These are phyloP conservation scores for Saguinus midas DNA, from an alignment of 2,113 vertebrate genomes.

Conservation along the genomic window DNA sequence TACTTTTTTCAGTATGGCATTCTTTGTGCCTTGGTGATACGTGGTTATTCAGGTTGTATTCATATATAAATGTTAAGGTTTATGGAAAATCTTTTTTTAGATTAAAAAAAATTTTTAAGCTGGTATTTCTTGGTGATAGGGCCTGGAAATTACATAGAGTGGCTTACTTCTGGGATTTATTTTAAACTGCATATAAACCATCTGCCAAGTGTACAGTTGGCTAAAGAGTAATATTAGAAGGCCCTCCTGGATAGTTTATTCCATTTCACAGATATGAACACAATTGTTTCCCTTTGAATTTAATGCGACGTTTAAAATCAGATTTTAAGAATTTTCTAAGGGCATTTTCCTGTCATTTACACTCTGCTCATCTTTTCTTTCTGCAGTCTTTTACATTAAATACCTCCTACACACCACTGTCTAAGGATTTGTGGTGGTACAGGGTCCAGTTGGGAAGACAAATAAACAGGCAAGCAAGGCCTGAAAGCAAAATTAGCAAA, in stretches of 20 bases:
- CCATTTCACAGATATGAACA: not conserved
- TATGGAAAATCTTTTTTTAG: not conserved
- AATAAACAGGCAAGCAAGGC: not conserved
- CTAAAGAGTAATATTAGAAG: not conserved
- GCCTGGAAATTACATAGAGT: not conserved
- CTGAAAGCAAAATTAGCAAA: not conserved
- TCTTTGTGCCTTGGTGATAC: not conserved
- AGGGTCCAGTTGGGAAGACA: not conserved
- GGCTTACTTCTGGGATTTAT: not conserved
- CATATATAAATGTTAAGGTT: not conserved
- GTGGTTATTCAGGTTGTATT: not conserved
- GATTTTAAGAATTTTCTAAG: not conserved
- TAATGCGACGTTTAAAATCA: not conserved
- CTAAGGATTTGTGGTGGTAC: not conserved
- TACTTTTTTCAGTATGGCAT: not conserved
- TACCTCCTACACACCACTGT: not conserved
- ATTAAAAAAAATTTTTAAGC: not conserved
- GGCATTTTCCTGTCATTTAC: not conserved
- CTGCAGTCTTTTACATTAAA: not conserved
- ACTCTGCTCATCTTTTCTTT: not conserved
- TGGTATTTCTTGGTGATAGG: slow-evolving; percentile 12
- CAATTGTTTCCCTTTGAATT: not conserved
- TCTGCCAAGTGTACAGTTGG: not conserved
- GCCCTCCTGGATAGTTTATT: not conserved
- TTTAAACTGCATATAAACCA: not conserved